Conservation (phyloP, 2,888 invertebrate species). For the Exephanes ischioxanthus region DNA sequence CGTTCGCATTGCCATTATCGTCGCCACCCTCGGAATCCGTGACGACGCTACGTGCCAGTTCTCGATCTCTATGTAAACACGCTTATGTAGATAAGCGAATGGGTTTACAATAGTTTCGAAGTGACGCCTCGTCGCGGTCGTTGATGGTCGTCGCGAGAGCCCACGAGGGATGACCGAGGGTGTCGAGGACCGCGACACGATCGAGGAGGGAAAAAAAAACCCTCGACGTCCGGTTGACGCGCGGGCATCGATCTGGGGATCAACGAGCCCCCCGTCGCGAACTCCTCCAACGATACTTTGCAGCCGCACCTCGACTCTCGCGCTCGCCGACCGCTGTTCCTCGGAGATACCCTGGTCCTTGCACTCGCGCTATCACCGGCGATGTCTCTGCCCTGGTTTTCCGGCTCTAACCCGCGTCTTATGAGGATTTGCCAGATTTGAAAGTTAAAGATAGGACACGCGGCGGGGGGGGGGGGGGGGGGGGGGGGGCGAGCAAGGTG, state of each 20-base stretch:
- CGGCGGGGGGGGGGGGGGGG: slow-evolving; percentile 19
- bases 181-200: slow-evolving; percentile 55
- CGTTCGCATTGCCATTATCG: slow-evolving; percentile 1
- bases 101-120: slow-evolving; percentile 68
- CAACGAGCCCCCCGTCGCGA: slow-evolving; percentile 52
- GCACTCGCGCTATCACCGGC: not conserved
- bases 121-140: slow-evolving; percentile 39
- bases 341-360: not conserved
- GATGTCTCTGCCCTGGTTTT: not conserved
- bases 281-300: slow-evolving; percentile 34
- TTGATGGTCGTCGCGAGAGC: slow-evolving; percentile 36
- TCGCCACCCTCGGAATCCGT: not conserved
- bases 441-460: slow-evolving; percentile 65
- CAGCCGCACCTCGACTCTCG: slow-evolving; percentile 15
- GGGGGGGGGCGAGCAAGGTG: not conserved
- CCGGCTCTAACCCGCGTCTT: slow-evolving; percentile 25
- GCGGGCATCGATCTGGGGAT: slow-evolving; percentile 62
- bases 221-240: slow-evolving; percentile 47
- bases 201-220: slow-evolving; percentile 36
- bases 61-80: slow-evolving; percentile 69
- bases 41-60: not conserved
- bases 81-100: slow-evolving; percentile 69
- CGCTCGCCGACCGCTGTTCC: not conserved
- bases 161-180: slow-evolving; percentile 22
- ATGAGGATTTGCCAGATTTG: slow-evolving; percentile 62